Base-by-base conservation (phyloP, 1,140 invertebrate genomes). In the Trichoplusia ni region DNA sequence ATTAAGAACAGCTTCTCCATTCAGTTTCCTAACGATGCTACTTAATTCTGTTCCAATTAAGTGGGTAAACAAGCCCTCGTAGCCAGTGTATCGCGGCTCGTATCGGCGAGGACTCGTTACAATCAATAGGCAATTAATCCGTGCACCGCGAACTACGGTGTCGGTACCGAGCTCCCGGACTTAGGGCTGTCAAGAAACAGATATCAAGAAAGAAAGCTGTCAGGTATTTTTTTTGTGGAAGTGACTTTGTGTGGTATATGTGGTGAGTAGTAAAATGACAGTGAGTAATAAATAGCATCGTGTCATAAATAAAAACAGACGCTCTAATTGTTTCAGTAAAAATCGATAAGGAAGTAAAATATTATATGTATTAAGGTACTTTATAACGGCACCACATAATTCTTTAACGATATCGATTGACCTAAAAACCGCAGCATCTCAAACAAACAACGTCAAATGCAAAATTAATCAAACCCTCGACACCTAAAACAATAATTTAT, bases 401-500 rank as follows among this genome's bases (percentile, higher is more conserved):
- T 49, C 25, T 49, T 49, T 16, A 31, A 31, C 14, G 23, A 49
- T n/a, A n/a, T n/a, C 25, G 23, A 14, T 16, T 31, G 46, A 29
- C 46, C 25, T 49, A 23, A 49, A 49, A 18, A 29, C 46, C 53
- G 23, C 21, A 40, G 53, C 14, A 16, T 44, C 21, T n/a, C 33
- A 23, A 58, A 27, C 54, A 42, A 58, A 42, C 35, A 31, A 27
- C 38, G 54, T 58, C 54, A 58, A 44, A 44, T 7, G n/a, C 25
- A 58, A 58, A 29, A 58, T 58, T 58, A 58, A 58, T 58, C 54
- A 58, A 56, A 23, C 54, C 16, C 8, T 31, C 38, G 51, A 6
- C 9, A 27, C 11, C 37, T 33, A 44, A 44, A 58, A 58, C 38
- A 58, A 58, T 58, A 58, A 58, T 44, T 58, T 58, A 58, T 44